Base-by-base conservation (phyloP, 2,888 invertebrate genomes). In the Papilio demoleus region DNA sequence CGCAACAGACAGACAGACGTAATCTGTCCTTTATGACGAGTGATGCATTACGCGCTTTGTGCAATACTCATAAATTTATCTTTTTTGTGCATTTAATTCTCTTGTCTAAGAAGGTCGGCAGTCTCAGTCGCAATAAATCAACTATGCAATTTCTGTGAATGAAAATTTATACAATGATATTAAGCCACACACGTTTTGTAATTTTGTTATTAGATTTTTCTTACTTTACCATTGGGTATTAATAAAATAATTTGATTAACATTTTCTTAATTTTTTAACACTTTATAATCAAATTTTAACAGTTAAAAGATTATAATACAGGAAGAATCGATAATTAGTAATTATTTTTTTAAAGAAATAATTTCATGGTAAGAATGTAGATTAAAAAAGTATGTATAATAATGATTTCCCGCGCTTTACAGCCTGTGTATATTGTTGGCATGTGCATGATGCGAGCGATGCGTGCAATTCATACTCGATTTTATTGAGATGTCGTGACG, bases 1-100 rank as follows among this genome's bases (percentile, higher is more conserved):
- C 88, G 53, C 74, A 74, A 73, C 70, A 68, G 53, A 56, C 53
- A 66, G 85, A 85, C 86, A 83, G 82, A 79, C 81, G 81, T 89
- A 90, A 91, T 90, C 90, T 88, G 83, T 81, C 84, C 86, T 87
- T 90, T 90, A 90, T 91, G 92, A 92, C 86, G 88, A 85, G 86
- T 92, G 91, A 91, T 90, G 88, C 83, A 90, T 89, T 86, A 84
- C 88, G 80, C 76, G 79, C 82, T 87, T 91, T 91, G 88, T 87
- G 81, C 80, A 76, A 78, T 72, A 77, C 74, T 80, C 86, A 80
- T 89, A 88, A 88, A 88, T 88, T 85, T 81, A 68, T 74, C 27
- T 42, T 76, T 75, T 74, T 69, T 60, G 31, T 31, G 53, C 50
- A 50, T 56, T 56, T 63, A 45, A 69, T 69, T 61, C 53, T 62